These are phyloP conservation scores for Apoda limacodes DNA, from an alignment of 2,888 invertebrate genomes.

Conservation along the genomic window DNA sequence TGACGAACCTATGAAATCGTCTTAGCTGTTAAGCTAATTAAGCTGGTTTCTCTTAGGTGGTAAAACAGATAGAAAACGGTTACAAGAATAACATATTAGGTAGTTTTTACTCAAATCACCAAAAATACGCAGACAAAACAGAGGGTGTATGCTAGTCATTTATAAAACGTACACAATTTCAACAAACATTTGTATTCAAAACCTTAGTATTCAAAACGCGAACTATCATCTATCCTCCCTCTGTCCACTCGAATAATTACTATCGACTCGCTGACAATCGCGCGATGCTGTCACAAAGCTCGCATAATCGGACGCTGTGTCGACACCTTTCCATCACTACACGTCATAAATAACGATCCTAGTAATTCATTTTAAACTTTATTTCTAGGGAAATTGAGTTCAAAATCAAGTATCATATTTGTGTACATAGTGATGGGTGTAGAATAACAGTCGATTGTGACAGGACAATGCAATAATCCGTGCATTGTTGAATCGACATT, in stretches of 20 bases:
- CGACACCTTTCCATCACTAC: slow-evolving; percentile 33
- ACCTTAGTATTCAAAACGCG: slow-evolving; percentile 33
- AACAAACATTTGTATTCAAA: slow-evolving; percentile 45
- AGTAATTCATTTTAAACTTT: slow-evolving; percentile 16
- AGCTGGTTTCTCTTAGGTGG: too few species aligned
- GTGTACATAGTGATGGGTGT: slow-evolving; percentile 37
- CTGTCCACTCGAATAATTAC: slow-evolving; percentile 63
- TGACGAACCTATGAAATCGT: too few species aligned
- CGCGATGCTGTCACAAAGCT: slow-evolving; percentile 65
- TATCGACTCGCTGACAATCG: slow-evolving; percentile 68
- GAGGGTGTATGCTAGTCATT: too few species aligned
- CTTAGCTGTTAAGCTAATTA: too few species aligned
- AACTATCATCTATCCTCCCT: slow-evolving; percentile 33
- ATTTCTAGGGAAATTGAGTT: slow-evolving; percentile 4
- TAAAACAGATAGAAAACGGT: too few species aligned
- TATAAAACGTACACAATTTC: slow-evolving; percentile 16
- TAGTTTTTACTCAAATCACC: too few species aligned
- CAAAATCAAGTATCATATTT: slow-evolving; percentile 6
- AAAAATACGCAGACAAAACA: too few species aligned
- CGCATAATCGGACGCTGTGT: slow-evolving; percentile 63
- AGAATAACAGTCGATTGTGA: slow-evolving; percentile 55
- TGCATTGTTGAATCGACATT: slow-evolving; percentile 67
- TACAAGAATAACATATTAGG: too few species aligned
- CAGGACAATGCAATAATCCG: slow-evolving; percentile 70
- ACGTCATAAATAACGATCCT: slow-evolving; percentile 28